phyloP scores from a whole-genome alignment of 2,888 invertebrate species.

The Seladonia tumulorum region DNA sequence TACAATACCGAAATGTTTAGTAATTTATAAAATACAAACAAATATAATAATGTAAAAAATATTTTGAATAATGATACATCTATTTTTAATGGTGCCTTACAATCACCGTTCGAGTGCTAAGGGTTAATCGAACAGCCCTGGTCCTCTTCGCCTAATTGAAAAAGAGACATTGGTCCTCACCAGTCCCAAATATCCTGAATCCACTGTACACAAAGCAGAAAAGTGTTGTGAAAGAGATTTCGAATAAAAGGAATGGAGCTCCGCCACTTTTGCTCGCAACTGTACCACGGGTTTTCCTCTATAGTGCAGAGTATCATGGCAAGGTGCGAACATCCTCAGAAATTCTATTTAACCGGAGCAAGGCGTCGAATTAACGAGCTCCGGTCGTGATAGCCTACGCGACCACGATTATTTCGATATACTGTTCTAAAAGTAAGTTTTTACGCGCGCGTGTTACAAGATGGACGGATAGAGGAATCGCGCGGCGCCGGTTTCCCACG shows the following conservation, averaged over 20 bases:
- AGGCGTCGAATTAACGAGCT: neutral
- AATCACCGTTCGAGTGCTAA: too few relatives aligned
- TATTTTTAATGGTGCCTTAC: too few relatives aligned
- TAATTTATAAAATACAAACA: too few relatives aligned
- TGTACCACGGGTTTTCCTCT: neutral
- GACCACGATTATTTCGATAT: conserved; percentile 23
- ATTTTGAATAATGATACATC: too few relatives aligned
- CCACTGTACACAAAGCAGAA: neutral
- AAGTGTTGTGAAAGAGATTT: neutral
- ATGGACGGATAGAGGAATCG: conserved; percentile 26
- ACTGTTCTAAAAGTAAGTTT: conserved; percentile 13
- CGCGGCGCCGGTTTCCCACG: conserved; percentile 46
- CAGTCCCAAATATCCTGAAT: neutral
- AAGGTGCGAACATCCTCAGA: conserved; percentile 1
- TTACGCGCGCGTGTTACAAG: conserved; percentile 17
- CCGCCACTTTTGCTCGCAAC: neutral
- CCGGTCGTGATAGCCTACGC: neutral
- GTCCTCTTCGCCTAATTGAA: neutral
- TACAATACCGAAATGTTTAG: too few relatives aligned
- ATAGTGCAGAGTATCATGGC: neutral
- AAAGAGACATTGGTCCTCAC: neutral
- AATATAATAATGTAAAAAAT: too few relatives aligned
- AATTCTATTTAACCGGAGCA: neutral
- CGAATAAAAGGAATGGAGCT: neutral
- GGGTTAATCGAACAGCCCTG: neutral